These are phyloP conservation scores for Phrynosoma platyrhinos DNA, from an alignment of 2,113 vertebrate genomes.

Conservation along the genomic window DNA sequence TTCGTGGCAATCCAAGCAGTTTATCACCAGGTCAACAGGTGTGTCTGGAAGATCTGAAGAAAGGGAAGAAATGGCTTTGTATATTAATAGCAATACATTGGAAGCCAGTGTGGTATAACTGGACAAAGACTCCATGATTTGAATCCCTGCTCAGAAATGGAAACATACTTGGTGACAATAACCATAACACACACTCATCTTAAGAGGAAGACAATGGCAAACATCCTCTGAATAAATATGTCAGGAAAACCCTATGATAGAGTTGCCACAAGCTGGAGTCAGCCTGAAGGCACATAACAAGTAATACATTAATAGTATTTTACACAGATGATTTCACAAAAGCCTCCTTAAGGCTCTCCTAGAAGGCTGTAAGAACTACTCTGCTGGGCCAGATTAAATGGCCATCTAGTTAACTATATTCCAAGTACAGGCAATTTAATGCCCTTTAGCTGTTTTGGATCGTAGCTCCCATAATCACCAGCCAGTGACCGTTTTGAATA, in stretches of 20 bases:
- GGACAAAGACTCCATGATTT: neutral
- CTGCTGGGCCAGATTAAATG: neutral
- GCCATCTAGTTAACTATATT: neutral
- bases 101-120: neutral
- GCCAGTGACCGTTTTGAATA: neutral
- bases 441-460: no score
- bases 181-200: no score
- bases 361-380: no score
- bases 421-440: no score
- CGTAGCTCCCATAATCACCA: no score
- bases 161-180: no score
- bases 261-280: no score
- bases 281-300: no score
- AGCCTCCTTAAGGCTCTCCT: neutral
- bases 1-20: constrained; percentile 96
- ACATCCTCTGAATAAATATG: no score
- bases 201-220: no score
- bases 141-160: no score
- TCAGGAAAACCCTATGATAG: no score
- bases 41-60: constrained; percentile 92
- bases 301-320: neutral
- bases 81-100: neutral
- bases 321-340: neutral
- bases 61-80: neutral
- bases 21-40: constrained; percentile 96